phyloP scores from a whole-genome alignment of 2,888 invertebrate genomes.

The Drosophila ustulata region DNA sequence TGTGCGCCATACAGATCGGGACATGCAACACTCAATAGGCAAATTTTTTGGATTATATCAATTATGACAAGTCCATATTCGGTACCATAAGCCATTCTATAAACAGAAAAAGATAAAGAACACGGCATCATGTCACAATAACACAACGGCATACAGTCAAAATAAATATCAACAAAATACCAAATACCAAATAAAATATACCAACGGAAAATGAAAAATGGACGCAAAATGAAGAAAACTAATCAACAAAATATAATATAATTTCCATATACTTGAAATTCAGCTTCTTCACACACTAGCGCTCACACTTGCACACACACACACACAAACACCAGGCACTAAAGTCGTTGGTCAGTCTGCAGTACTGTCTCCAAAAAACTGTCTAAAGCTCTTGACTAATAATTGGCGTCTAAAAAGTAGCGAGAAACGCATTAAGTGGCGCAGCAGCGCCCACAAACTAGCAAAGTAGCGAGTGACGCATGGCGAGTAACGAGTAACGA shows the following conservation, averaged over 20 bases:
- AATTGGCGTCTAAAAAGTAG: constrained; percentile 12
- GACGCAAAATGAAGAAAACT: constrained; percentile 3
- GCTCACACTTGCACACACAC: constrained; percentile 41
- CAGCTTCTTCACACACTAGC: constrained; percentile 32
- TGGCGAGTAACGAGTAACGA: constrained; percentile 8
- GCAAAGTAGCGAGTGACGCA: constrained; percentile 2
- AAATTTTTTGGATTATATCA: constrained; percentile 96
- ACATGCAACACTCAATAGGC: constrained; percentile 94
- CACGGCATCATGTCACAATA: constrained; percentile 60
- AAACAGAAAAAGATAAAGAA: constrained; percentile 57
- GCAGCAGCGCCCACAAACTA: neutral
- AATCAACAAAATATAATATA: constrained; percentile 6
- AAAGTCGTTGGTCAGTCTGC: constrained; percentile 45
- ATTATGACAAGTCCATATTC: constrained; percentile 98
- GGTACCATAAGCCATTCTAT: constrained; percentile 98
- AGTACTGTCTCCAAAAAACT: constrained; percentile 10
- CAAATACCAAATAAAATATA: neutral
- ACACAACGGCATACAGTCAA: constrained; percentile 53
- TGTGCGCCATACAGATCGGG: constrained; percentile 95
- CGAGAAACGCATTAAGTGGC: neutral
- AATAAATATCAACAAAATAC: constrained; percentile 11
- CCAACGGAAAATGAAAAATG: constrained; percentile 12
- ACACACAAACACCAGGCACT: constrained; percentile 69
- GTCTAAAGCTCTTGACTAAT: constrained; percentile 27
- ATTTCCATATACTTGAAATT: constrained; percentile 32